Base-by-base conservation (phyloP, 2,113 vertebrate genomes). In the Capricornis sumatraensis region DNA sequence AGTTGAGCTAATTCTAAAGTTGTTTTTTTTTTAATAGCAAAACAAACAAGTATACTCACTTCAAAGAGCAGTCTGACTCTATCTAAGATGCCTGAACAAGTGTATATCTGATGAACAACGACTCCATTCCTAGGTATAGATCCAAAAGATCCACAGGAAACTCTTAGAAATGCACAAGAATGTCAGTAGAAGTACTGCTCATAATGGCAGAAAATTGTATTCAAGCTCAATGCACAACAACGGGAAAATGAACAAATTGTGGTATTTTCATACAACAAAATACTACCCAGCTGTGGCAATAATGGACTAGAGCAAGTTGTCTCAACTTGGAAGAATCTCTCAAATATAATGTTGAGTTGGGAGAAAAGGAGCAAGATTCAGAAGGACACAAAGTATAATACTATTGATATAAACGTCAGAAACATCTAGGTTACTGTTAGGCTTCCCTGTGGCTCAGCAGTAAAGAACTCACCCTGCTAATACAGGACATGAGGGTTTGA, bases 201-300 rank as follows among this genome's bases (percentile, higher is more conserved):
- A 53, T 53, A 64, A 85, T 19, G 33, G 23, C 8, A 19, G 43
- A 89, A 92, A 91, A 87, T 0, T 16, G 3, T 55, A 67, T 50
- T 36, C 33, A 85, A 91, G 55, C 47, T 95, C 94, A 97, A 79
- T 76, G 71, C 28, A 87, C 64, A 83, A 17, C 21, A 87, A 60
- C 17, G 76, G 30, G 40, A 87, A 91, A 87, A 94, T 60, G 47
- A 97, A 89, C n/a, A 79, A 94, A 89, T 6, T 40, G 25, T 43
- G 2, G 30, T 64, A 52, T 96, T 96, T 95, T 87, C 71, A 43
- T 79, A 40, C 58, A 78, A 50, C 45, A 89, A 95, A 89, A 95
- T 76, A 55, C 52, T 23, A 64, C 33, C 36, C 28, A 78, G 53
- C 30, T 82, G 14, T 84, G 89, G 57, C 76, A 95, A 57, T 76